Evolutionary conservation across 2,888 invertebrate genomes (phyloP).

Genomic region (Anthrax anthrax): DNA sequence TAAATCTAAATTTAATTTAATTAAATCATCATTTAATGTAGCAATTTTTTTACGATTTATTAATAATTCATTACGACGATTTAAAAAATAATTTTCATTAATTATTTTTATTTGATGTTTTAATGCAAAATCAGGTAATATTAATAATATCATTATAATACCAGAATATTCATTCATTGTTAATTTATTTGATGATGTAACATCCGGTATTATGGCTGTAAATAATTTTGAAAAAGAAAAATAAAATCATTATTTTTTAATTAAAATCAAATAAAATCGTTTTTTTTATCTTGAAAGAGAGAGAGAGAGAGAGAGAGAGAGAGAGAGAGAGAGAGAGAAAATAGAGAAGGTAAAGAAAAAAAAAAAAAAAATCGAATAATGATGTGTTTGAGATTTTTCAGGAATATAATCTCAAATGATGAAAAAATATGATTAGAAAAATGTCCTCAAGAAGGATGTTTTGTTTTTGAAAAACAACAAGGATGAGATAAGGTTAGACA

Average conservation of each 20-base stretch:
- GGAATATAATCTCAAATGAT: no score
- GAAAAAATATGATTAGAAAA: no score
- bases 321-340: no score
- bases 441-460: no score
- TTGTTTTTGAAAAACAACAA: no score
- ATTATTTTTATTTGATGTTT: conserved; percentile 30
- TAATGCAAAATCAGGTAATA: conserved; percentile 31
- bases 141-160: conserved; percentile 20
- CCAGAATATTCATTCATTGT: conserved; percentile 22
- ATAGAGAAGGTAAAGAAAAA: background rate
- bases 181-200: conserved; percentile 23
- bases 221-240: no score
- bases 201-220: conserved; percentile 26
- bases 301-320: no score
- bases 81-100: conserved; percentile 25
- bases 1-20: conserved; percentile 6
- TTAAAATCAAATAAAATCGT: no score
- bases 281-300: no score
- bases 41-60: background rate
- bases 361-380: background rate
- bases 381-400: no score
- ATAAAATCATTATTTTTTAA: no score
- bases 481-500: no score
- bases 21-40: background rate
- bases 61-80: conserved; percentile 15